phyloP scores from a whole-genome alignment of 1,140 invertebrate species.

The Diabrotica undecimpunctata region DNA sequence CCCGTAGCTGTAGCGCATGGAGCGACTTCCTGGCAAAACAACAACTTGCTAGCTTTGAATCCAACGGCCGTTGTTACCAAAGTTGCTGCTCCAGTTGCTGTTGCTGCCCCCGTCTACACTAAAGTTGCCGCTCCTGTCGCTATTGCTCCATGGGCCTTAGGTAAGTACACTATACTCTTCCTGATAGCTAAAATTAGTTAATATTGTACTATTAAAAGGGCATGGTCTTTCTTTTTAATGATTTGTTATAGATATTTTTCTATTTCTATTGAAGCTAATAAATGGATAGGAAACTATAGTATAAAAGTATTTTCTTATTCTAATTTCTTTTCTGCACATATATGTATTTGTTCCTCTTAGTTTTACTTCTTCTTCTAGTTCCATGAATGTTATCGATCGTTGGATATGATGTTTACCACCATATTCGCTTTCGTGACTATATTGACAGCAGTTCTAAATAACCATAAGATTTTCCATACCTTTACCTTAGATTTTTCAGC shows the following conservation, averaged over 20 bases:
- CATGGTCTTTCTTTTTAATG: background rate
- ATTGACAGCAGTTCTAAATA: too few species aligned
- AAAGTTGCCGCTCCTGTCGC: constrained; percentile 24
- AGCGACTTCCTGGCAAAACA: constrained; percentile 30
- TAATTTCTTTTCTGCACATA: too few species aligned
- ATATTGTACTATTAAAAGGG: background rate
- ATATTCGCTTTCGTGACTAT: too few species aligned
- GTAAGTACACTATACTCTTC: background rate
- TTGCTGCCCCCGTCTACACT: constrained; percentile 25
- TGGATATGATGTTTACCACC: too few species aligned
- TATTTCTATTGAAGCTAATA: background rate
- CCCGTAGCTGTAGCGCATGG: constrained; percentile 25
- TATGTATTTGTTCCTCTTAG: too few species aligned
- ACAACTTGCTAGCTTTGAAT: constrained; percentile 25
- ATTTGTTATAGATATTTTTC: background rate
- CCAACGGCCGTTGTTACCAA: constrained; percentile 30
- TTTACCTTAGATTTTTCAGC: too few species aligned
- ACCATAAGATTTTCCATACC: too few species aligned
- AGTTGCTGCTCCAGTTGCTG: constrained; percentile 29
- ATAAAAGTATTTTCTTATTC: too few species aligned
- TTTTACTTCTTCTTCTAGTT: too few species aligned
- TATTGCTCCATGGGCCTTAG: constrained; percentile 5
- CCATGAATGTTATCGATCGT: too few species aligned
- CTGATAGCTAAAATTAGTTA: background rate
- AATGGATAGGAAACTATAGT: too few species aligned